A percentile compares a stretch with the other conserved stretches of the same genome.
Conservation (phyloP, 2,888 invertebrate genomes). For the Aproaerema taeniolella region DNA sequence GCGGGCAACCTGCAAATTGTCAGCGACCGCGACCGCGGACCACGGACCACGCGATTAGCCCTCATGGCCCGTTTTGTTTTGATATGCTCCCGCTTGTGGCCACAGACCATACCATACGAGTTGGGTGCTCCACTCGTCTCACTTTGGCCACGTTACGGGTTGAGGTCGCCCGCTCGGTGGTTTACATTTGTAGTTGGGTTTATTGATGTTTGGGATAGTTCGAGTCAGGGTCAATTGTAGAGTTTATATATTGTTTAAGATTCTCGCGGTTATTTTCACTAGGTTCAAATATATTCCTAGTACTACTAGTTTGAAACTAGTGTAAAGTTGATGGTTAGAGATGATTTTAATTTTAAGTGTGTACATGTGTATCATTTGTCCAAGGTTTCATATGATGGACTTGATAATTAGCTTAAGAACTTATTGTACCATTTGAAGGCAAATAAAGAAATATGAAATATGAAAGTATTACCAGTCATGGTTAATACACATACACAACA, state of each 20-base stretch:
- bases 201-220: slow-evolving; percentile 14
- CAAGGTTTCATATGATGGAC: no score
- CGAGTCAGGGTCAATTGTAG: slow-evolving; percentile 2
- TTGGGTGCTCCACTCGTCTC: slow-evolving; percentile 33
- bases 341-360: no score
- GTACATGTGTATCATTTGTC: no score
- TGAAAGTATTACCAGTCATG: no score
- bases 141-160: slow-evolving; percentile 41
- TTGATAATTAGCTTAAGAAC: no score
- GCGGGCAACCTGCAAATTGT: slow-evolving; percentile 54
- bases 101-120: slow-evolving; percentile 41
- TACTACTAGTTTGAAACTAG: no score
- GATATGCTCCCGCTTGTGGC: slow-evolving; percentile 37
- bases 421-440: no score
- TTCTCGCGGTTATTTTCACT: no score
- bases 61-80: slow-evolving; percentile 45
- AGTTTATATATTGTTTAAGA: neutral
- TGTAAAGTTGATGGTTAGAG: no score
- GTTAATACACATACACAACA: no score
- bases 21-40: slow-evolving; percentile 22
- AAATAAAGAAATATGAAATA: no score
- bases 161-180: slow-evolving; percentile 39
- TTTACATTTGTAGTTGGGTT: slow-evolving; percentile 26
- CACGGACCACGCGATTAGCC: slow-evolving; percentile 57
- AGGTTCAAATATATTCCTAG: no score